These are phyloP conservation scores for Lontra canadensis DNA, from an alignment of 2,113 vertebrate genomes.

Conservation along the genomic window DNA sequence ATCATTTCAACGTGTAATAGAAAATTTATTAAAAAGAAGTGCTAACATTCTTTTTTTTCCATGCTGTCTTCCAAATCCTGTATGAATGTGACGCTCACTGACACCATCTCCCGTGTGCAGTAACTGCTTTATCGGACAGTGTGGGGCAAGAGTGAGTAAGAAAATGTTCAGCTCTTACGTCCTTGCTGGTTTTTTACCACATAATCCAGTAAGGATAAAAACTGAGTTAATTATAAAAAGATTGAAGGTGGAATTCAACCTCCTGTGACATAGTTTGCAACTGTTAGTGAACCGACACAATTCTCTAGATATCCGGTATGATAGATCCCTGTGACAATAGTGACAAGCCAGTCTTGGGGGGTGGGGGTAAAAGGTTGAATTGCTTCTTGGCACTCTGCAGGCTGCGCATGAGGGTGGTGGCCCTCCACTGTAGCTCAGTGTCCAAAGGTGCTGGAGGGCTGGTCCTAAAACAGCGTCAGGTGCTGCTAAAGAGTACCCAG, in stretches of 20 bases:
- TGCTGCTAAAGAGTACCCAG: not conserved
- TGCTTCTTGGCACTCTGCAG: not conserved
- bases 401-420: too few relatives aligned
- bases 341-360: not conserved
- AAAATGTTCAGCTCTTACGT: not conserved
- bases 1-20: not conserved
- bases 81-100: not conserved
- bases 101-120: not conserved
- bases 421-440: not conserved
- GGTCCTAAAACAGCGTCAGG: not conserved
- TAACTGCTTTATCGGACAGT: too few relatives aligned
- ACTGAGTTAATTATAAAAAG: not conserved
- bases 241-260: not conserved
- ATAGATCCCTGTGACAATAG: not conserved
- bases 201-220: not conserved
- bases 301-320: not conserved
- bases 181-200: not conserved
- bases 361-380: too few relatives aligned
- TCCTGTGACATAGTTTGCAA: not conserved
- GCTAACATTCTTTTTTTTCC: not conserved
- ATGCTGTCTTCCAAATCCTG: not conserved
- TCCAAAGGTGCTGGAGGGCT: not conserved
- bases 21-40: not conserved
- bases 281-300: not conserved
- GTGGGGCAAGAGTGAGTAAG: too few relatives aligned